A percentile compares a stretch with the other conserved stretches of the same genome.
Conservation (phyloP, 2,113 vertebrate species). For the Lagopus muta region DNA sequence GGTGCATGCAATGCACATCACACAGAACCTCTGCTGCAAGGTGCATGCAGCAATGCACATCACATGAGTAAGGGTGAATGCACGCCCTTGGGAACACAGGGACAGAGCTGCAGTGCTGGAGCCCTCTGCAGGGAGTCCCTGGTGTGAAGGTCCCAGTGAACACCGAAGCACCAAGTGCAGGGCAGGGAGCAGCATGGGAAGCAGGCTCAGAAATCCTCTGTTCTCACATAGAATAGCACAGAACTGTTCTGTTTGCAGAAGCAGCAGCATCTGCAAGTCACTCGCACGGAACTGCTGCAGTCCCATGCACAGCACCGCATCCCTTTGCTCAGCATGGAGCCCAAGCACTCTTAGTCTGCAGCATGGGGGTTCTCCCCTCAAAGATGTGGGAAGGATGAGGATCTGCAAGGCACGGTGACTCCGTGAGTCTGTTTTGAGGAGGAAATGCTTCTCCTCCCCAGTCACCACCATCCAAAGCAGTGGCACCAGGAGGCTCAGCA, state of each 20-base stretch:
- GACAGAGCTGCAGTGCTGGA: not conserved
- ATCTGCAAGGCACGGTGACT: not conserved
- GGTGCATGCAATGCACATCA: too few relatives aligned
- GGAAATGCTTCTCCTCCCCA: not conserved
- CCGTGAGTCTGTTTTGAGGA: not conserved
- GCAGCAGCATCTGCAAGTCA: not conserved
- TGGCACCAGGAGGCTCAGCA: too few relatives aligned
- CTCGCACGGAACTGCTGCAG: not conserved
- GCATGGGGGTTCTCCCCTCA: too few relatives aligned
- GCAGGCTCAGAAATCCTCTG: not conserved
- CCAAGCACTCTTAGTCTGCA: not conserved
- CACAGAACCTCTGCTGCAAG: too few relatives aligned
- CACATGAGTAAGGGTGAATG: too few relatives aligned
- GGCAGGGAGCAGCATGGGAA: not conserved
- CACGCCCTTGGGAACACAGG: too few relatives aligned
- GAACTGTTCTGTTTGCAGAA: not conserved
- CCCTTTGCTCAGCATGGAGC: not conserved
- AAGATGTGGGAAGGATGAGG: not conserved
- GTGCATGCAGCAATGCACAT: too few relatives aligned
- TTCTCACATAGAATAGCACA: not conserved
- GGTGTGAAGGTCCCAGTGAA: not conserved
- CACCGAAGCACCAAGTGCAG: not conserved
- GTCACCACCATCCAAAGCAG: not conserved
- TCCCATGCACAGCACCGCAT: not conserved
- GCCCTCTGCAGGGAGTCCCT: not conserved